These are phyloP conservation scores for Astyanax mexicanus DNA, from an alignment of 2,797 vertebrate genomes.

Conservation along the genomic window DNA sequence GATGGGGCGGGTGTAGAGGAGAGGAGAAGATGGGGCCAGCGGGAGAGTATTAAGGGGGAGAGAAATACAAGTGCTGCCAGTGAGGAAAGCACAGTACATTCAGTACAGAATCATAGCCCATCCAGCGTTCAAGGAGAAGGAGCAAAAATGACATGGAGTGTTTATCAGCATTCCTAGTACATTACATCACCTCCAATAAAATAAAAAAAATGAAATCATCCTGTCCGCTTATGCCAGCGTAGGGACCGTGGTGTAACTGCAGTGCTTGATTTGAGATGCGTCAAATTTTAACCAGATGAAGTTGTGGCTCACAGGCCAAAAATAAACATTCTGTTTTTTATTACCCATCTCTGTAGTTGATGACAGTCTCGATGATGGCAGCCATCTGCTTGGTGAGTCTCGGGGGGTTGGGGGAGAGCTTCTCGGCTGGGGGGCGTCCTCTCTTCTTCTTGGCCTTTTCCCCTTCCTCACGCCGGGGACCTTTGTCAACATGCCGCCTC, in stretches of 20 bases:
- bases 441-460: constrained; percentile 93
- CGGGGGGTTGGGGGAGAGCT: constrained; percentile 92
- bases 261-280: not conserved
- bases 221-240: not conserved
- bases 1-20: not conserved
- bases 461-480: constrained; percentile 86
- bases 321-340: constrained; percentile 25
- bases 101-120: constrained; percentile 10
- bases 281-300: not conserved
- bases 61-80: not conserved
- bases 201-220: constrained; percentile 10
- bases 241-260: not conserved
- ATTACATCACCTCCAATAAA: constrained; percentile 17
- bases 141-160: not conserved
- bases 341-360: constrained; percentile 97
- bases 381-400: constrained; percentile 98
- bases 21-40: not conserved
- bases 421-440: constrained; percentile 94
- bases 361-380: constrained; percentile 93
- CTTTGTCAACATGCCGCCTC: constrained; percentile 91
- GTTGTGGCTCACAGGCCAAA: not conserved
- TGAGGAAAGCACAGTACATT: constrained; percentile 5
- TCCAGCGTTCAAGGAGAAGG: not conserved
- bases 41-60: not conserved
- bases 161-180: constrained; percentile 6